Base-by-base conservation (phyloP, 1,140 invertebrate genomes). In the Drosophila arizonae region DNA sequence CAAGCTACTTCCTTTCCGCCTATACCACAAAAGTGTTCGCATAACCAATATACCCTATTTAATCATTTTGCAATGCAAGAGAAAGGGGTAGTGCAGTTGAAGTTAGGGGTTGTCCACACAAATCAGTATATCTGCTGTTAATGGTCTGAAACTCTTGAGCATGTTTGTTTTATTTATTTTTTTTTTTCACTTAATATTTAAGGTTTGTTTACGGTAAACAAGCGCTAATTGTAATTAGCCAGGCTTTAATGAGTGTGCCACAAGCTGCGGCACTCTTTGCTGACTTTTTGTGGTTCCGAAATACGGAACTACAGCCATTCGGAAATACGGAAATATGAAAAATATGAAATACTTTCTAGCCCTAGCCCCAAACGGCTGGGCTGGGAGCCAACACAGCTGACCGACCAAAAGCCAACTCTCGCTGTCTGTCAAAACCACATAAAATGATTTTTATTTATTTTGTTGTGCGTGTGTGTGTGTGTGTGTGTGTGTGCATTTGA, bases 191-290 rank as follows among this genome's bases (percentile, higher is more conserved):
- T 39, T 36, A 1, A 36, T 36, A 36, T 36, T 39, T 39, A 39
- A 39, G 60, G 65, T 76, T 76, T 84, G 55, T 60, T 73, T 70
- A 74, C 51, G 33, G 75, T 72, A 76, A 86, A 86, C 78, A 86
- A 67, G 51, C 43, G 54, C 45, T 77, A 86, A 81, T 69, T 63
- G 67, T 72, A 86, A 81, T 86, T 86, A 85, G 81, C 80, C 76
- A 54, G 58, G 63, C 66, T 71, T 85, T 63, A 65, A 62, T 52
- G 71, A 71, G 57, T 61, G 51, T 6, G 24, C 15, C 41, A 33
- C 52, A 33, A 71, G 39, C 50, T 58, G 65, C 58, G 72, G 58
- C 58, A 36, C 55, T 17, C 57, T 50, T 39, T 41, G 21, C 43
- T 46, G 46, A 48, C 62, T 72, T 63, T 15, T 73, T 55, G 41